Conservation (phyloP, 2,113 vertebrate genomes). For the Okapia johnstoni region DNA sequence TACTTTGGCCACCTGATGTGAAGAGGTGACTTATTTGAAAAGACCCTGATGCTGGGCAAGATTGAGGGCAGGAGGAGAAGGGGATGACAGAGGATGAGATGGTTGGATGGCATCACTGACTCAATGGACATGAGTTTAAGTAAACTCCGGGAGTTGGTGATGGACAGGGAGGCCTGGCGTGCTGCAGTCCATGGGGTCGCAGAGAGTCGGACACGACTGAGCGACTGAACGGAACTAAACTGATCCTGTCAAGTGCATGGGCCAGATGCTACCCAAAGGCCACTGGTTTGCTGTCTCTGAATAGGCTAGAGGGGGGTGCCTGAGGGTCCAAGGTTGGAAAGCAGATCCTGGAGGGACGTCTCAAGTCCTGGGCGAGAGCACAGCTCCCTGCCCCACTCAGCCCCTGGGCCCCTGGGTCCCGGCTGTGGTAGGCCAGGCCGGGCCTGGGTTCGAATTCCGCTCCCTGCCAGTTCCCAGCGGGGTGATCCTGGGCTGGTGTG, state of each 20-base stretch:
- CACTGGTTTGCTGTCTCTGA: not conserved
- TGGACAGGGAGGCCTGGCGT: not conserved
- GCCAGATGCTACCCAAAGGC: not conserved
- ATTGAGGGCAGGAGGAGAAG: not conserved
- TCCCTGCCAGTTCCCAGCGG: not conserved
- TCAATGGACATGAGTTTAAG: not conserved
- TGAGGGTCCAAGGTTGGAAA: not conserved
- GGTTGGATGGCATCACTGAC: not conserved
- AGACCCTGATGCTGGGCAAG: not conserved
- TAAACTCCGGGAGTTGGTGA: not conserved
- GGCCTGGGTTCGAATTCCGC: not conserved
- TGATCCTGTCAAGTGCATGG: not conserved
- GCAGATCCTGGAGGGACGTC: not conserved
- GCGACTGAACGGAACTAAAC: not conserved
- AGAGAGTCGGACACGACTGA: not conserved
- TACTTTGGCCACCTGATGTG: not conserved
- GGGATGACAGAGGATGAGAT: not conserved
- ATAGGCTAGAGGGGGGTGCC: not conserved
- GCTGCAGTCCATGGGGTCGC: accelerated
- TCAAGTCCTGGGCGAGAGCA: not conserved
- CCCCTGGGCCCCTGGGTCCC: not conserved
- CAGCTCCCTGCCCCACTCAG: too few relatives aligned
- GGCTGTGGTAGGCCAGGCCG: not conserved
- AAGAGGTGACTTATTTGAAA: not conserved
- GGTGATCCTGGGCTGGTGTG: not conserved